Evolutionary conservation across 2,113 vertebrate genomes (phyloP).

Genomic region (Microcebus tavaratra): DNA sequence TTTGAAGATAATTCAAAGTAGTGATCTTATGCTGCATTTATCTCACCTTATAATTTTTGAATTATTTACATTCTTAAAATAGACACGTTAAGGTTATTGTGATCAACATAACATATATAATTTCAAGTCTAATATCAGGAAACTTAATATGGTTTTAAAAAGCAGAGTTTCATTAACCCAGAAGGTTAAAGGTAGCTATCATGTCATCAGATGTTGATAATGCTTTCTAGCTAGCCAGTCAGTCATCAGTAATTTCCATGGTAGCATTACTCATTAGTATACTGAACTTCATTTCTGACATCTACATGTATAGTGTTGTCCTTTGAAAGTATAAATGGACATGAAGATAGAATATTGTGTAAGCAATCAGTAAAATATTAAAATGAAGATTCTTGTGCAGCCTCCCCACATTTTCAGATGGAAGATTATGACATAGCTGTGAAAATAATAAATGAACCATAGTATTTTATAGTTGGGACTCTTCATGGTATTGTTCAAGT

Average conservation of each 20-base stretch:
- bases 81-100: not conserved
- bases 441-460: not conserved
- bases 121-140: conserved; percentile 18
- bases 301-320: not conserved
- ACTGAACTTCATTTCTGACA: not conserved
- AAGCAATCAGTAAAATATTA: not conserved
- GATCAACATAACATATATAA: not conserved
- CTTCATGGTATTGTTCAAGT: not conserved
- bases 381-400: not conserved
- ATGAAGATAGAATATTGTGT: not conserved
- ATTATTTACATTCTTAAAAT: conserved; percentile 67
- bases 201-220: not conserved
- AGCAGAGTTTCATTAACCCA: not conserved
- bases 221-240: not conserved
- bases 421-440: not conserved
- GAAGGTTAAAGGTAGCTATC: not conserved
- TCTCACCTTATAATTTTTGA: conserved; percentile 50
- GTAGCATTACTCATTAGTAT: not conserved
- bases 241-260: not conserved
- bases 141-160: not conserved
- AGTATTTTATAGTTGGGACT: not conserved
- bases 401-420: not conserved
- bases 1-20: conserved; percentile 71
- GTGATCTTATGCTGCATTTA: conserved; percentile 40
- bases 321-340: not conserved